Percentiles rank a stretch among this genome's conserved stretches.
Conservation (phyloP, 2,888 invertebrate species). For the Agonopterix alstromeriana region DNA sequence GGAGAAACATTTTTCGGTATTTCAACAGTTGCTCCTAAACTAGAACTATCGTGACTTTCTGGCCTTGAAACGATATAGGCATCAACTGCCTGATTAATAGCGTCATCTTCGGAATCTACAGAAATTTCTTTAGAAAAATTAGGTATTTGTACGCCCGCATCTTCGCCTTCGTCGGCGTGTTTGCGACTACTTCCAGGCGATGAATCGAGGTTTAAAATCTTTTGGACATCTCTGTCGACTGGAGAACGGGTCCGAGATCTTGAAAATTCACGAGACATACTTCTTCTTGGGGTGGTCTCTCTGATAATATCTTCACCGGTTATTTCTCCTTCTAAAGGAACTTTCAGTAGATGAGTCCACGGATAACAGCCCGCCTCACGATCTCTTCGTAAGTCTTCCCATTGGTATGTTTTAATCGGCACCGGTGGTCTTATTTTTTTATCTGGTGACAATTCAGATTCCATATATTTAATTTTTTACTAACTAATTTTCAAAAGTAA, state of each 20-base stretch:
- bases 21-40: conserved; percentile 45
- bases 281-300: conserved; percentile 62
- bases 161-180: conserved; percentile 63
- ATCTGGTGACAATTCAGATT: conserved; percentile 75
- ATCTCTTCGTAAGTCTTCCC: conserved; percentile 86
- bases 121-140: conserved; percentile 70
- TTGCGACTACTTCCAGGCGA: conserved; percentile 71
- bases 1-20: conserved; percentile 62
- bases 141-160: conserved; percentile 64
- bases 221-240: conserved; percentile 48
- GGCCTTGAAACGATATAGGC: conserved; percentile 43
- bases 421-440: conserved; percentile 77
- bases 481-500: conserved; percentile 13
- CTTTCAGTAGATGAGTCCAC: conserved; percentile 87
- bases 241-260: conserved; percentile 65
- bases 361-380: conserved; percentile 86
- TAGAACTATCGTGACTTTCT: conserved; percentile 37
- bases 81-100: conserved; percentile 34
- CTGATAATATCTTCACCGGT: conserved; percentile 70
- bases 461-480: conserved; percentile 57
- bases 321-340: conserved; percentile 71
- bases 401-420: conserved; percentile 86
- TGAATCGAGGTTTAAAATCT: conserved; percentile 63
- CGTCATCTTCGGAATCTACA: conserved; percentile 66
- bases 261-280: conserved; percentile 67